Base-by-base conservation (phyloP, 1,140 invertebrate species). In the Solenopsis fugax region DNA sequence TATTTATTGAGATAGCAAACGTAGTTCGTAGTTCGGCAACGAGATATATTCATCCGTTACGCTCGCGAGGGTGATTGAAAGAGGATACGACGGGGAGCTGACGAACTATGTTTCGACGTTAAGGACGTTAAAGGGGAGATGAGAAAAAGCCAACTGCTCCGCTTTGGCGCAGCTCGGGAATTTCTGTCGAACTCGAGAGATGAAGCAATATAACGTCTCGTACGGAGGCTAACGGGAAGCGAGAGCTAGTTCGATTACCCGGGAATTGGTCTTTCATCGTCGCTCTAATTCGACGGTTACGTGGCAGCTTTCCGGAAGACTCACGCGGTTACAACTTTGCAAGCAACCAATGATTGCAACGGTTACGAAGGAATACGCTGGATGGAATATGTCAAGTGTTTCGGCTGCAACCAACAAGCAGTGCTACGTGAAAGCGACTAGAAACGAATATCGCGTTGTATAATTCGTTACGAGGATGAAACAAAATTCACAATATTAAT, bases 261-360 rank as follows among this genome's bases (percentile, higher is more conserved):
- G 45, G 50, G 76, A 85, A 90, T 89, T 78, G 85, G 77, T 85
- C 86, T 76, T 89, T 90, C 77, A 87, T 88, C 78, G 86, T 60
- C 62, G 62, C 37, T 72, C 48, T 89, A 87, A 89, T 89, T 90
- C 62, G 56, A 76, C 69, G 86, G 41, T 81, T 85, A 85, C 86
- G 58, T 69, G 62, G 64, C 72, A 77, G 85, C 41, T 73, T 90
- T 52, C 75, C 85, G 65, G 65, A 82, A 82, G 80, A 72, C 67
- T 73, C 69, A 37, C 80, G 52, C 54, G 50, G 24, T n/a, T 64
- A 56, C 76, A 78, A 71, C 50, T 81, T 81, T 65, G 64, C 62
- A 69, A 80, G 13, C 78, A 56, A 37, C 50, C 50, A 50, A 37
- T 48, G 62, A 24, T 56, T 45, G 54, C 41, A 81, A 69, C n/a